Conservation (phyloP, 2,888 invertebrate species). For the Pomacea canaliculata region DNA sequence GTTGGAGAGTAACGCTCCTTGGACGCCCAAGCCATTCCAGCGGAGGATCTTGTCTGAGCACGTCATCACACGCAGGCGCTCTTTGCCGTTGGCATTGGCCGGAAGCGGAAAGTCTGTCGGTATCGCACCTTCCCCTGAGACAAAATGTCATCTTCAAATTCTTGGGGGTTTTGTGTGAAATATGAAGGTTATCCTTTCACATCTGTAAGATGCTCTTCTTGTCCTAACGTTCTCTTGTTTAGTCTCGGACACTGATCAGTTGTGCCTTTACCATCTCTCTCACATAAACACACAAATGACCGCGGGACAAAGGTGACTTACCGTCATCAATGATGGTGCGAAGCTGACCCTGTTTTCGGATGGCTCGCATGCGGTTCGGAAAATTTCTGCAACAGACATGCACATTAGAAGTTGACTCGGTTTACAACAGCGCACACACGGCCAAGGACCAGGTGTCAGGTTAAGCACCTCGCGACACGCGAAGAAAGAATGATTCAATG, state of each 20-base stretch:
- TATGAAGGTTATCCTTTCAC: too few relatives aligned
- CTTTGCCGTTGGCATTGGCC: conserved; percentile 39
- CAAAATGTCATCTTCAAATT: neutral
- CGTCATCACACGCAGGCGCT: conserved; percentile 83
- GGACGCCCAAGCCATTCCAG: conserved; percentile 92
- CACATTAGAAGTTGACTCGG: too few relatives aligned
- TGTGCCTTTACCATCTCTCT: too few relatives aligned
- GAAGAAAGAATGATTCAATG: too few relatives aligned
- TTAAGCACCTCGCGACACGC: too few relatives aligned
- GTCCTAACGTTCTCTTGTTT: too few relatives aligned
- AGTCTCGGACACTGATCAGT: too few relatives aligned
- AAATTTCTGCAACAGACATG: conserved; percentile 33
- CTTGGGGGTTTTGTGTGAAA: too few relatives aligned
- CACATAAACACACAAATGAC: too few relatives aligned
- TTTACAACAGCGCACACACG: too few relatives aligned
- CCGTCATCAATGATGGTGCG: conserved; percentile 45
- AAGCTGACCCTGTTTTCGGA: conserved; percentile 41
- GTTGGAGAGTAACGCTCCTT: conserved; percentile 88
- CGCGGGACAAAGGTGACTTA: conserved; percentile 14
- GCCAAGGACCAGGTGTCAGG: too few relatives aligned
- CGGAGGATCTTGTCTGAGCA: conserved; percentile 95
- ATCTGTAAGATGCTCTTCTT: too few relatives aligned
- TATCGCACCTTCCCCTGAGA: conserved; percentile 43
- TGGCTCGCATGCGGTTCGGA: conserved; percentile 39
- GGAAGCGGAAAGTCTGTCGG: conserved; percentile 40